Percentiles rank a stretch among this genome's conserved stretches.
Evolutionary conservation across 2,113 vertebrate genomes (phyloP).

Genomic region (Shinisaurus crocodilurus): DNA sequence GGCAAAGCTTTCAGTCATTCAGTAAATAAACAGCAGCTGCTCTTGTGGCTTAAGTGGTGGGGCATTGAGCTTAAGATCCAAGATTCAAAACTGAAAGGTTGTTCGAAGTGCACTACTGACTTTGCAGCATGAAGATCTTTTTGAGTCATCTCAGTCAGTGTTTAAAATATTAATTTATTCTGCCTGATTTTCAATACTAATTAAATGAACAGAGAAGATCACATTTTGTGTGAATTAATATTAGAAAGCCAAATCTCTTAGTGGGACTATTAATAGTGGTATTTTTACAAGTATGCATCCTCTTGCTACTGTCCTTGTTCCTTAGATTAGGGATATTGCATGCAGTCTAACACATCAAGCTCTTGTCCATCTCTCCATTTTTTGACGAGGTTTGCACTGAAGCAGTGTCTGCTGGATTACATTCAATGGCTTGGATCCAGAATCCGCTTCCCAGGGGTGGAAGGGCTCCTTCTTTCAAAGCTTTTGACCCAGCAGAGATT

Average conservation of each 20-base stretch:
- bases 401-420: not conserved
- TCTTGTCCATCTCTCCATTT: not conserved
- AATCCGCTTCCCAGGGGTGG: not conserved
- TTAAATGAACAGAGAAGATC: not conserved
- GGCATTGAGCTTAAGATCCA: not conserved
- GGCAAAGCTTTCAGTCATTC: not conserved
- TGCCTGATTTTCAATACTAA: not conserved
- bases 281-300: not conserved
- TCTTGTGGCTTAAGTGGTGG: not conserved
- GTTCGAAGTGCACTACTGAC: not conserved
- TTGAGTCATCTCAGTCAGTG: not conserved
- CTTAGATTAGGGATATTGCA: not conserved
- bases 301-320: not conserved
- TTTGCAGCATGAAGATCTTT: not conserved
- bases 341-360: not conserved
- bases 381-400: not conserved
- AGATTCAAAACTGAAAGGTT: not conserved
- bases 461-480: not conserved
- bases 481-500: not conserved
- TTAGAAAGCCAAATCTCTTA: not conserved
- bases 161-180: conserved; percentile 3
- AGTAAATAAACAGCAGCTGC: conserved; percentile 8
- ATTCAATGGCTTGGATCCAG: not conserved
- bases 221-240: not conserved
- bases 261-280: no score